A percentile compares a stretch with the other conserved stretches of the same genome.
phyloP scores from a whole-genome alignment of 35 echinoderm and acorn worm species.

The Apostichopus japonicus region DNA sequence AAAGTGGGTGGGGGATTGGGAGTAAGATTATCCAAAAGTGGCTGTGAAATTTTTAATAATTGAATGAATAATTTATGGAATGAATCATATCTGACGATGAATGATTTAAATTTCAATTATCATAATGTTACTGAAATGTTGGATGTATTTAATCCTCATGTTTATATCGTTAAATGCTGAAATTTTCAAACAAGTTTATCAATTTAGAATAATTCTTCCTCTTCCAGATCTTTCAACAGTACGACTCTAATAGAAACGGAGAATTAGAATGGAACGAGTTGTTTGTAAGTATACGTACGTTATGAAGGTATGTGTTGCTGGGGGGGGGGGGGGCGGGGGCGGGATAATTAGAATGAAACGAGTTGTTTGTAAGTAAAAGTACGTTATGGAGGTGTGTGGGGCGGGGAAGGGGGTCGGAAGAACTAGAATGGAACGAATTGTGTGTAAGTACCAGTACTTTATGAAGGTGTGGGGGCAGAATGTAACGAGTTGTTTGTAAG shows the following conservation, averaged over 20 bases:
- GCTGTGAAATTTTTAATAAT: background rate
- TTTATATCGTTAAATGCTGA: no score
- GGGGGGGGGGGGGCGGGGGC: no score
- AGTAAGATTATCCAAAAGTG: background rate
- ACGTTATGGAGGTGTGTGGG: no score
- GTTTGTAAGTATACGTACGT: background rate
- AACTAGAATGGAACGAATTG: background rate
- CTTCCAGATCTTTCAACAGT: background rate
- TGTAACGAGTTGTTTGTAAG: constrained; percentile 6
- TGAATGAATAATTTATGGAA: background rate
- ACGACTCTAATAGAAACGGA: constrained; percentile 4
- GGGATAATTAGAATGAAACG: background rate
- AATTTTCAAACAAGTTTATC: no score
- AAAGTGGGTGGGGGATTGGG: no score
- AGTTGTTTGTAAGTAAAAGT: background rate
- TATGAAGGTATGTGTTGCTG: no score
- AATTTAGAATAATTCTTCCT: no score
- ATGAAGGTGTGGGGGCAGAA: background rate
- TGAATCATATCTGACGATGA: background rate
- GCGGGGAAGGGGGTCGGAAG: background rate
- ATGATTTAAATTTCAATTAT: background rate
- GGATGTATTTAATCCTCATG: background rate
- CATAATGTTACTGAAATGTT: background rate
- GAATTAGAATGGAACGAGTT: background rate
- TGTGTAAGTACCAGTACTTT: background rate